Conservation (phyloP, 2,888 invertebrate genomes). For the Drosophila incognita region DNA sequence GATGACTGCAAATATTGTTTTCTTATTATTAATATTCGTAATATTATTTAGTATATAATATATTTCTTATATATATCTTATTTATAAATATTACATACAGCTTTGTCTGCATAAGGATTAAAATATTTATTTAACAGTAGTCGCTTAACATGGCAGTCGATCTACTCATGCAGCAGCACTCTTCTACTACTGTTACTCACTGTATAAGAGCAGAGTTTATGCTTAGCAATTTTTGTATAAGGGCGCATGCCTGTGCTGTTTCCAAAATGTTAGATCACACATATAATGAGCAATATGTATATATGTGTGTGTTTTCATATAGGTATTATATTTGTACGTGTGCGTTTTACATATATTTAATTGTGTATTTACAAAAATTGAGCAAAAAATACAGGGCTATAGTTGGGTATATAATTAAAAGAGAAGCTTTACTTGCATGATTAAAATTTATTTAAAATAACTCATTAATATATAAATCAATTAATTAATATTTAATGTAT, state of each 20-base stretch:
- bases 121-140: not conserved
- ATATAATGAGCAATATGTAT: not conserved
- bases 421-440: not conserved
- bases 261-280: slow-evolving; percentile 34
- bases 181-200: not conserved
- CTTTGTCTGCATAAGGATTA: not conserved
- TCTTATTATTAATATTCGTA: not conserved
- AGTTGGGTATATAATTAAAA: not conserved
- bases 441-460: too few species aligned
- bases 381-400: slow-evolving; percentile 13
- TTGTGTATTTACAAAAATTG: slow-evolving; percentile 12
- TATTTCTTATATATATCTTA: not conserved
- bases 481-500: too few species aligned
- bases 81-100: not conserved
- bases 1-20: not conserved
- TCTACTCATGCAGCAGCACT: not conserved
- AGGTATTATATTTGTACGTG: not conserved
- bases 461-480: too few species aligned
- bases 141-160: not conserved
- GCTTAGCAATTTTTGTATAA: not conserved
- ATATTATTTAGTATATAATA: not conserved
- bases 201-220: slow-evolving; percentile 3
- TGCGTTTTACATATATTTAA: slow-evolving; percentile 1
- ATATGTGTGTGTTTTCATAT: slow-evolving; percentile 4
- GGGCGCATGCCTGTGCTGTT: slow-evolving; percentile 30